A percentile compares a stretch with the other conserved stretches of the same genome.
phyloP scores from a whole-genome alignment of 2,888 invertebrate genomes.

The Leptura quadrifasciata region DNA sequence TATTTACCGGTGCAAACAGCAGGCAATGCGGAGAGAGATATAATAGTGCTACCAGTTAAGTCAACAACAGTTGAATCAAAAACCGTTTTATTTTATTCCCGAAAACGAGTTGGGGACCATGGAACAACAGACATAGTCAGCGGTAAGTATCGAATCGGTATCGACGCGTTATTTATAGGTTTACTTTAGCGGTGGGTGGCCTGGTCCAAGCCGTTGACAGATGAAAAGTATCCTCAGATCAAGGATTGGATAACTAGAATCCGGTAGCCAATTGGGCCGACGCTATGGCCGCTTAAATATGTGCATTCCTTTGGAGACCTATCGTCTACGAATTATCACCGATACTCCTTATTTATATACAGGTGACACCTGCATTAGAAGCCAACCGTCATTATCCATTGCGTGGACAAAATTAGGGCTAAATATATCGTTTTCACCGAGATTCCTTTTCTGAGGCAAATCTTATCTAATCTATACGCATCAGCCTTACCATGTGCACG shows the following conservation, averaged over 20 bases:
- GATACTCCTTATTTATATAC: conserved; percentile 53
- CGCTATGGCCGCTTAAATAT: conserved; percentile 68
- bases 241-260: conserved; percentile 74
- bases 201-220: conserved; percentile 71
- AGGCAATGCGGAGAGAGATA: conserved; percentile 8
- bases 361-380: conserved; percentile 53
- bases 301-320: conserved; percentile 58
- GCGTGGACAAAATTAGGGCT: conserved; percentile 43
- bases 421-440: conserved; percentile 32
- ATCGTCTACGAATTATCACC: conserved; percentile 60
- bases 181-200: conserved; percentile 73
- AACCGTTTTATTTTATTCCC: conserved; percentile 66
- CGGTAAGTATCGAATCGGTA: conserved; percentile 67
- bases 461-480: conserved; percentile 48
- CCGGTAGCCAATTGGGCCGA: conserved; percentile 74
- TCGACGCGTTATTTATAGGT: conserved; percentile 72
- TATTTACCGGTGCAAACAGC: conserved; percentile 15
- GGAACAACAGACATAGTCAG: conserved; percentile 52
- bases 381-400: conserved; percentile 46
- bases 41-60: conserved; percentile 34
- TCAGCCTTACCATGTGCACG: conserved; percentile 43
- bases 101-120: conserved; percentile 65
- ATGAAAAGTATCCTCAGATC: conserved; percentile 74
- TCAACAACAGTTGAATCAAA: conserved; percentile 25
- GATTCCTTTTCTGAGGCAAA: conserved; percentile 42